Percentiles rank a stretch among this genome's conserved stretches.
Conservation (phyloP, 2,888 invertebrate genomes). For the Netelia melanura region DNA sequence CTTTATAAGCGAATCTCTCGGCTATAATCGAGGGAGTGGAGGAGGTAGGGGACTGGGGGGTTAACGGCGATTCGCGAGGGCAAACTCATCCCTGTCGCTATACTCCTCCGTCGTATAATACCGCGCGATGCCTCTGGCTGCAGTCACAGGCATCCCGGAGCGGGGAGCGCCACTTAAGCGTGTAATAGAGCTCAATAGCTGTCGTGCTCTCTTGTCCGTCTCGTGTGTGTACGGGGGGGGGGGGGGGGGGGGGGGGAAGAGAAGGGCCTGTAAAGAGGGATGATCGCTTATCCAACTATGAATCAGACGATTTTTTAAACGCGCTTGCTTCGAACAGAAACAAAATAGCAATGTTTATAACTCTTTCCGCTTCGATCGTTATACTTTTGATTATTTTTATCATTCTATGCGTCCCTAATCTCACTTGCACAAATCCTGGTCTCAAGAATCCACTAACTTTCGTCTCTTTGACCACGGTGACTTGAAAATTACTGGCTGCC, state of each 20-base stretch:
- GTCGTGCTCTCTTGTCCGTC: conserved; percentile 72
- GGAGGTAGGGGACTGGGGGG: conserved; percentile 22
- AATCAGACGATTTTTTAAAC: conserved; percentile 25
- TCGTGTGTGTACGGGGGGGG: conserved; percentile 17
- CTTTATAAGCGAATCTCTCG: conserved; percentile 54
- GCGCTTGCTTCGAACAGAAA: neutral
- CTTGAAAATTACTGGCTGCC: conserved; percentile 16
- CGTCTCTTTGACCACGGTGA: conserved; percentile 66
- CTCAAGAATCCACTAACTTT: too few relatives aligned
- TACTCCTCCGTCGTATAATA: neutral
- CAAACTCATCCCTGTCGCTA: conserved; percentile 44
- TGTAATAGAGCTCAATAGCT: conserved; percentile 82
- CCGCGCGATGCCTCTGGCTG: conserved; percentile 75
- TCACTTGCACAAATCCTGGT: too few relatives aligned
- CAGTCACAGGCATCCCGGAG: conserved; percentile 72
- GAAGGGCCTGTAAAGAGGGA: conserved; percentile 45
- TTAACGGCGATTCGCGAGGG: conserved; percentile 64
- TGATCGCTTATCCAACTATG: conserved; percentile 52
- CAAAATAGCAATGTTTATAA: conserved; percentile 1
- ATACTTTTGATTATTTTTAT: too few relatives aligned
- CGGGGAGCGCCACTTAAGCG: conserved; percentile 78
- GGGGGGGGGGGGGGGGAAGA: neutral
- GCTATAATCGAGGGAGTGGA: conserved; percentile 41
- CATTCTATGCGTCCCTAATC: too few relatives aligned
- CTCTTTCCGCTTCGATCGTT: too few relatives aligned